Base-by-base conservation (phyloP, 2,888 invertebrate species). In the Criorhina ranunculi region DNA sequence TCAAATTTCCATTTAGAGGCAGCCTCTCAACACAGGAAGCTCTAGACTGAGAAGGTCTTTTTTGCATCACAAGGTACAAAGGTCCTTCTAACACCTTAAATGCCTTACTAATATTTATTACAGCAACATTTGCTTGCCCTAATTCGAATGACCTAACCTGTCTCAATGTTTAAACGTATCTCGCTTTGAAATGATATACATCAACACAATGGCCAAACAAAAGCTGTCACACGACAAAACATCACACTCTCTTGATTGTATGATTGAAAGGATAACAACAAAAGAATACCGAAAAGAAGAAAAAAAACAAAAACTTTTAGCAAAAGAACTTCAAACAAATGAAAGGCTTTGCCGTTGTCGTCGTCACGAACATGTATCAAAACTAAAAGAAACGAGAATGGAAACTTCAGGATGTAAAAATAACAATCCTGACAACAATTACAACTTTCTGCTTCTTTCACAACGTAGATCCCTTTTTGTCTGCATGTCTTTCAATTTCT, bases 371-470 rank as follows among this genome's bases (percentile, higher is more conserved):
- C 57, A 70, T 29, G 51, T 70, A 64, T 59, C 40, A 51, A n/a
- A 69, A 55, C 73, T 67, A 19, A 60, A 80, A 49, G 42, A 53
- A 64, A 77, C 42, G 29, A 33, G 72, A 51, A 80, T 55, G 31
- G 55, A 75, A 81, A 81, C 55, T 69, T 69, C 60, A 69, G 53
- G 55, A 80, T 75, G 80, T 69, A 57, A 75, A 69, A 76, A 70
- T 75, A 81, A 64, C 62, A 69, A 76, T 64, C 69, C 69, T 75
- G 81, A 81, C 81, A 81, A 75, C 81, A 76, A 81, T 81, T 80
- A 80, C 80, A 80, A 80, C 73, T 80, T 80, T 80, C 44, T 55
- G 51, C 66, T 66, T 57, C 59, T 40, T 60, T 69, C 53, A 53
- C 59, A 60, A 24, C 55, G 55, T 35, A 59, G 29, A 44, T 67